phyloP scores from a whole-genome alignment of 2,797 vertebrate genomes.

The Propithecus deckenii region DNA sequence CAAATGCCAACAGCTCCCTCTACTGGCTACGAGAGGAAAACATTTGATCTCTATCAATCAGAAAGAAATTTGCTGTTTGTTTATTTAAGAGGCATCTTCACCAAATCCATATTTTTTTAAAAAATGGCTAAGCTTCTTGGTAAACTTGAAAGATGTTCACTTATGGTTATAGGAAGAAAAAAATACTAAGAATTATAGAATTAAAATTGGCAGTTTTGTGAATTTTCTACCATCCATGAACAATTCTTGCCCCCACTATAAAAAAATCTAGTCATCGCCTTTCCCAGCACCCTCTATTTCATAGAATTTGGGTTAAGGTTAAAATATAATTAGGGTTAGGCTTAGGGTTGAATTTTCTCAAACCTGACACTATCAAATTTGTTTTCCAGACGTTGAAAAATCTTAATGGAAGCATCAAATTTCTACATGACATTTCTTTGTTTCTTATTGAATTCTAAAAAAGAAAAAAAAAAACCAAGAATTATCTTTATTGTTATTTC shows the following conservation, averaged over 20 bases:
- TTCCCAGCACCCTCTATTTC: background rate
- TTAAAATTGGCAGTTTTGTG: background rate
- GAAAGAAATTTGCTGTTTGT: background rate
- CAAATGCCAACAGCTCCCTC: conserved; percentile 84
- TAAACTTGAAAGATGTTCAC: background rate
- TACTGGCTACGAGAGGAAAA: conserved; percentile 69
- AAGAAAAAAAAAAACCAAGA: background rate
- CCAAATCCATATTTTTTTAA: conserved; percentile 27
- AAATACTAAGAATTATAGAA: conserved; percentile 12
- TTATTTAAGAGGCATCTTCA: background rate
- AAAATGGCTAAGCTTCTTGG: background rate
- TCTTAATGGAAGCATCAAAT: background rate
- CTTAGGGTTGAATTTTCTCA: background rate
- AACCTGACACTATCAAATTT: background rate
- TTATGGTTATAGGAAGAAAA: background rate
- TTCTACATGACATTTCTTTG: background rate
- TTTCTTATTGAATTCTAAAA: background rate
- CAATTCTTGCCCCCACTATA: background rate
- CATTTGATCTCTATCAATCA: background rate
- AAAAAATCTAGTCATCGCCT: background rate
- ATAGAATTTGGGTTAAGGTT: background rate
- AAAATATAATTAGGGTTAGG: background rate
- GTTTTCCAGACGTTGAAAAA: background rate
- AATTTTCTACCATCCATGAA: background rate
- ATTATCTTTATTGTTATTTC: background rate